Conservation (phyloP, 2,113 vertebrate genomes). For the Aythya baeri region DNA sequence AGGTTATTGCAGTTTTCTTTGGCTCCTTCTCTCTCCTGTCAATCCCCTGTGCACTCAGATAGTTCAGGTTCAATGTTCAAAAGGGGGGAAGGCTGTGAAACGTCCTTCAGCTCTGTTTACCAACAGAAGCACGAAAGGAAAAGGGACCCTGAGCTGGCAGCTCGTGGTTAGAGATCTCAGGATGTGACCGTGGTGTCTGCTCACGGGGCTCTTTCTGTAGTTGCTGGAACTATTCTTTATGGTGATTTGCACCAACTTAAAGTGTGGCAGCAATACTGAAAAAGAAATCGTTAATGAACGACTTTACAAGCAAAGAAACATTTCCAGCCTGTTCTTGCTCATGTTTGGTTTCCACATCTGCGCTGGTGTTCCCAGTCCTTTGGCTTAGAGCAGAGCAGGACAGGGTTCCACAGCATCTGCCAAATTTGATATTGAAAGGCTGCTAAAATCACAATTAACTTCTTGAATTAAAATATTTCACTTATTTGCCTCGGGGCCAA, state of each 20-base stretch:
- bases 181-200: background rate
- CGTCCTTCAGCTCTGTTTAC: background rate
- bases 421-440: background rate
- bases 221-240: background rate
- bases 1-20: background rate
- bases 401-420: background rate
- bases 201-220: fast-evolving
- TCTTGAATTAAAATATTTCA: constrained; percentile 5
- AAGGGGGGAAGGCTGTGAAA: background rate
- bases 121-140: background rate
- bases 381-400: background rate
- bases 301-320: background rate
- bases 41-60: background rate
- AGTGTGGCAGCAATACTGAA: background rate
- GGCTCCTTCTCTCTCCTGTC: background rate
- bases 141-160: background rate
- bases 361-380: background rate
- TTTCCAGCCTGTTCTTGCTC: background rate
- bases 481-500: background rate
- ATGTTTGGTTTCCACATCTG: background rate
- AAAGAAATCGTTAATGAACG: background rate
- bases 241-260: background rate
- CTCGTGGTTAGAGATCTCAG: background rate
- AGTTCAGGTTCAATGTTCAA: constrained; percentile 47
- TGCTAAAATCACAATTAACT: constrained; percentile 34